phyloP scores from a whole-genome alignment of 2,888 invertebrate species.

The Eumacrocentrus americanus region DNA sequence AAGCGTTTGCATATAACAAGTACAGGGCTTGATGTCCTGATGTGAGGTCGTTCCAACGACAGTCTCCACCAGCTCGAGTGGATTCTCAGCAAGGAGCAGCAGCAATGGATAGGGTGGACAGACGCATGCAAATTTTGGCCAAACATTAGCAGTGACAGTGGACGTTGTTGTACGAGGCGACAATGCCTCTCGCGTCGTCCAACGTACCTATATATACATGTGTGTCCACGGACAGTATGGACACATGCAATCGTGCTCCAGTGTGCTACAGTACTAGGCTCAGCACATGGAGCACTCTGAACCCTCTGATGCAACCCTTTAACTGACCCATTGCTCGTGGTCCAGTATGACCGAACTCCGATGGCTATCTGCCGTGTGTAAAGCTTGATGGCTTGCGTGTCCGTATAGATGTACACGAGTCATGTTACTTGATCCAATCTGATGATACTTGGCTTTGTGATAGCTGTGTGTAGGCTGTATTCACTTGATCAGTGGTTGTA shows the following conservation, averaged over 20 bases:
- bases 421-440: slow-evolving; percentile 2
- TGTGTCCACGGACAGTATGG: slow-evolving; percentile 9
- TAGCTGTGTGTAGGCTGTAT: slow-evolving; percentile 1
- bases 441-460: slow-evolving; percentile 1
- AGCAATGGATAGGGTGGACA: slow-evolving; percentile 41
- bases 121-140: slow-evolving; percentile 59
- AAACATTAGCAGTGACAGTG: slow-evolving; percentile 55
- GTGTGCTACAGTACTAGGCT: background rate
- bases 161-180: slow-evolving; percentile 35
- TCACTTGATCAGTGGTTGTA: too few relatives aligned
- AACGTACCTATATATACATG: slow-evolving; percentile 5
- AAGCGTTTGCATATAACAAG: background rate
- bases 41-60: background rate
- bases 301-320: background rate
- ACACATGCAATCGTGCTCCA: background rate
- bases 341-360: slow-evolving; percentile 46
- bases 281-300: too few relatives aligned
- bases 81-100: slow-evolving; percentile 10
- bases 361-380: slow-evolving; percentile 40
- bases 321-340: slow-evolving; percentile 41
- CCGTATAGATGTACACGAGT: slow-evolving; percentile 3
- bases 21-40: slow-evolving; percentile 5
- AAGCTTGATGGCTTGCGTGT: slow-evolving; percentile 23
- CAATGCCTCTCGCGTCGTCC: slow-evolving; percentile 18
- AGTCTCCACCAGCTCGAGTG: slow-evolving; percentile 4